Evolutionary conservation across 2,888 invertebrate genomes (phyloP).

Genomic region (Lasioglossum leucozonium): DNA sequence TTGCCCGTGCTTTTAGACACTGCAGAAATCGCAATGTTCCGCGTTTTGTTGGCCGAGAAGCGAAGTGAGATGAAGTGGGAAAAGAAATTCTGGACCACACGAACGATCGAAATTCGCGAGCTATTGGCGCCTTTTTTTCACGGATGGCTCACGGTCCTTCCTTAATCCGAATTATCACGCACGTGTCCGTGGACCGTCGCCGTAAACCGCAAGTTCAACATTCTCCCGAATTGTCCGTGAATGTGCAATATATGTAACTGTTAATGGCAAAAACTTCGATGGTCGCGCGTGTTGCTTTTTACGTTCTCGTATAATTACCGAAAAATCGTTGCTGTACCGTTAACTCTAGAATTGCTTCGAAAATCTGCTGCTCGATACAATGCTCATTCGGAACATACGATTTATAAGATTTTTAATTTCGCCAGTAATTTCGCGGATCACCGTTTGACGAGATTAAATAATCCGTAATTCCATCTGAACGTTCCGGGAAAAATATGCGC

Average conservation of each 20-base stretch:
- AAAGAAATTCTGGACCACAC: conserved; percentile 29
- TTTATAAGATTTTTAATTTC: too few relatives aligned
- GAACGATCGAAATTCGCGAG: conserved; percentile 39
- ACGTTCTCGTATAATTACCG: too few relatives aligned
- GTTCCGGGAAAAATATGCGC: neutral
- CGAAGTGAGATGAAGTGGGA: neutral
- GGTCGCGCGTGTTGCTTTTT: neutral
- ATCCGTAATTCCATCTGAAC: neutral
- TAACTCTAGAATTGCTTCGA: neutral
- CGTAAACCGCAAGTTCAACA: conserved; percentile 23
- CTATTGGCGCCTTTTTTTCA: conserved; percentile 45
- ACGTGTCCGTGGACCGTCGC: conserved; percentile 13
- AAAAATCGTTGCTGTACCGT: neutral
- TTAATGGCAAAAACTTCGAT: neutral
- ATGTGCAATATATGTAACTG: conserved; percentile 8
- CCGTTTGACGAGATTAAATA: neutral
- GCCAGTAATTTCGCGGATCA: neutral
- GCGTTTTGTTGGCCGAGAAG: neutral
- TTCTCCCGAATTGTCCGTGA: neutral
- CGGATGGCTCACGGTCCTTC: conserved; percentile 32
- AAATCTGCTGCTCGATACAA: neutral
- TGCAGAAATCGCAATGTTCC: neutral
- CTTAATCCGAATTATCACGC: conserved; percentile 52
- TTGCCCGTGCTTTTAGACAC: neutral
- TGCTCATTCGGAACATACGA: neutral